phyloP scores from a whole-genome alignment of 2,113 vertebrate species.

The Lanius ludovicianus region DNA sequence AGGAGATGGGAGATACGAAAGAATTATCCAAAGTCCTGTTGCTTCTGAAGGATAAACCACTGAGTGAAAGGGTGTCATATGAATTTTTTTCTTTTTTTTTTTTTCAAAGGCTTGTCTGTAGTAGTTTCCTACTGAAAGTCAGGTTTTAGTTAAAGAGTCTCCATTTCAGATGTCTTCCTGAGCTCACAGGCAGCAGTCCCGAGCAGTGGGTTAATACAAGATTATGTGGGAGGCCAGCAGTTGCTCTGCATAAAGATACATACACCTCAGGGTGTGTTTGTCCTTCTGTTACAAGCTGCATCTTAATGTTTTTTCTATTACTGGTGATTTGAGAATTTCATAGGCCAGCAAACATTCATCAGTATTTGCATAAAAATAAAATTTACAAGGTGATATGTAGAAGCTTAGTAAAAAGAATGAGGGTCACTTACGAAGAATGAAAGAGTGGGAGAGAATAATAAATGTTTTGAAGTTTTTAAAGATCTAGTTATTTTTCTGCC shows the following conservation, averaged over 20 bases:
- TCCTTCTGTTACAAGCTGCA: conserved; percentile 36
- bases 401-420: background rate
- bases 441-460: background rate
- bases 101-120: background rate
- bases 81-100: background rate
- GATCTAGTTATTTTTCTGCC: background rate
- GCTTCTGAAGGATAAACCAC: background rate
- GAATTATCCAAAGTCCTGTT: background rate
- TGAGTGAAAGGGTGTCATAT: background rate
- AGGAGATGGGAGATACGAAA: background rate
- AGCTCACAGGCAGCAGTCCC: background rate
- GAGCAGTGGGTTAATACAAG: background rate
- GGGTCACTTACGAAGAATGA: background rate
- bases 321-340: conserved; percentile 23
- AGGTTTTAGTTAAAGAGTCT: conserved; percentile 8
- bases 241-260: conserved; percentile 32
- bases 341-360: background rate
- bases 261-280: conserved; percentile 46
- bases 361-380: conserved; percentile 7
- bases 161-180: background rate
- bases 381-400: background rate
- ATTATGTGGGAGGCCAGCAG: background rate
- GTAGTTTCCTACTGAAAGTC: background rate
- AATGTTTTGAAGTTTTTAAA: background rate
- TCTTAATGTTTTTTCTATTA: conserved; percentile 11